Evolutionary conservation across 2,113 vertebrate species (phyloP).

Genomic region (Machaerirhynchus nigripectus): DNA sequence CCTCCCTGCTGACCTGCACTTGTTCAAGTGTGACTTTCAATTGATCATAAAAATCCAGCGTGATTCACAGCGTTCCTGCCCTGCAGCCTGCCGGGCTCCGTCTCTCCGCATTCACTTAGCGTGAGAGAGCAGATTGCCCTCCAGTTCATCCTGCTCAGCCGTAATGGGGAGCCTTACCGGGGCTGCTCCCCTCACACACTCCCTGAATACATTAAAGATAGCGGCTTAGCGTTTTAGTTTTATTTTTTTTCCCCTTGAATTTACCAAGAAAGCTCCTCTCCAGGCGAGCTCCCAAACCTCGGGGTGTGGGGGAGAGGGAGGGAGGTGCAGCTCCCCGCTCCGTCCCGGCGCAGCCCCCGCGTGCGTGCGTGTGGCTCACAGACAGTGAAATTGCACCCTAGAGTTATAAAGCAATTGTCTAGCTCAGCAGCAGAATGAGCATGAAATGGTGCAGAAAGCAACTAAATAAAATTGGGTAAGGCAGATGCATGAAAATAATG

Average conservation of each 20-base stretch:
- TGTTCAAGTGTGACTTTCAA: slow-evolving; percentile 25
- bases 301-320: not conserved
- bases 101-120: not conserved
- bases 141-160: not conserved
- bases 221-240: not conserved
- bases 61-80: not conserved
- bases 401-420: slow-evolving; percentile 76
- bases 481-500: slow-evolving; percentile 52
- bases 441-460: slow-evolving; percentile 76
- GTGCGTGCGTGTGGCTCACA: slow-evolving; percentile 58
- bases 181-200: not conserved
- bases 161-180: slow-evolving; percentile 1
- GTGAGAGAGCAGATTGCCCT: slow-evolving; percentile 40
- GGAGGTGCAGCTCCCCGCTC: not conserved
- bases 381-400: slow-evolving; percentile 72
- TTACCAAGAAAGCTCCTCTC: not conserved
- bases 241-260: not conserved
- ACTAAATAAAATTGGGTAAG: slow-evolving; percentile 56
- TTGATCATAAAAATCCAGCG: slow-evolving; percentile 20
- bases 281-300: not conserved
- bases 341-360: not conserved
- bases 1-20: slow-evolving; percentile 11
- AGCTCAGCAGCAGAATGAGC: slow-evolving; percentile 70
- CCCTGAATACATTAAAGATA: not conserved
- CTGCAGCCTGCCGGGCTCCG: not conserved